Base-by-base conservation (phyloP, 2,888 invertebrate species). In the Quadroppia sp. region DNA sequence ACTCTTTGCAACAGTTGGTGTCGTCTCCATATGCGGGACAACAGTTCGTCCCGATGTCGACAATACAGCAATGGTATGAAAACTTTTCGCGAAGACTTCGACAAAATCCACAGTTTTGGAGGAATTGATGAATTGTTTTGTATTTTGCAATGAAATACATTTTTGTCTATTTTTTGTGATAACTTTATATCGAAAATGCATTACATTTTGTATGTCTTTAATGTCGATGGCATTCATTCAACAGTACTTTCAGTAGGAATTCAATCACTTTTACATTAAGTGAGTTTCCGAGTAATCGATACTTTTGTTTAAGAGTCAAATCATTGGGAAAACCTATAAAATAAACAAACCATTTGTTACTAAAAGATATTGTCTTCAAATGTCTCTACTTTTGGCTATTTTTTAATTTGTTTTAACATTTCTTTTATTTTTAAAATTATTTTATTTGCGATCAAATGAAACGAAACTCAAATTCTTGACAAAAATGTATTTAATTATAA, bases 71-170 rank as follows among this genome's bases (percentile, higher is more conserved):
- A 36, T 99, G 98, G 98, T 98, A 92, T 81, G 89, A 89, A 77
- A 96, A 90, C 81, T 98, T 98, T 81, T 90, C 93, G 81, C 85
- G 96, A 79, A 86, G 94, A 79, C 84, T 97, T 77, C 88, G 89
- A 78, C 90, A 90, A 77, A 94, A 95, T 84, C 96, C 96, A 0
- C 90, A 94, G 81, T 97, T 96, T 82, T 97, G 96, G 97, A 92
- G 81, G 78, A 80, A 80, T 71, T 83, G 77, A 81, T 23, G 40
- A 53, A 2, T 30, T 30, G 6, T 53, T 50, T 45, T 3, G 9
- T 15, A 23, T 53, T 53, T 53, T 53, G 9, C 23, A 53, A 15
- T 59, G 15, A 30, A 36, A 45, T 45, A 2, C 15, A 25, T 11
- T 53, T 61, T 32, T 2, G 32, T n/a, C 36, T 23, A 59, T 61